Conservation (phyloP, 2,797 vertebrate genomes). For the Brachymystax lenok region DNA sequence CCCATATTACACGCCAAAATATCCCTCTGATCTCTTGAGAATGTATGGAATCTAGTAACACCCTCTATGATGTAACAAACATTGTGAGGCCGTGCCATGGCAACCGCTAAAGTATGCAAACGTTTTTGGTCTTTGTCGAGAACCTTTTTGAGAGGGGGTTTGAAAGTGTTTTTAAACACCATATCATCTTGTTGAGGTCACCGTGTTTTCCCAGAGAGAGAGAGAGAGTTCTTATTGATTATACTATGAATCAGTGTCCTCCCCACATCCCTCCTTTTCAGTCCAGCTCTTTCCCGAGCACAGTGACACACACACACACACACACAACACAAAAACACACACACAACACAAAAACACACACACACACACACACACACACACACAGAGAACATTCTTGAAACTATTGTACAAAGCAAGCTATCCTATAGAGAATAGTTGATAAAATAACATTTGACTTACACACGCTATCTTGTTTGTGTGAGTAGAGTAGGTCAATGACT, state of each 20-base stretch:
- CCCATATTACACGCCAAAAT: neutral
- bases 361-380: neutral
- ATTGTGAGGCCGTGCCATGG: neutral
- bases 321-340: neutral
- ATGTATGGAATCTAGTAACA: conserved; percentile 23
- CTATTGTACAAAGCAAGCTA: no score
- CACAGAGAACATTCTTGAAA: neutral
- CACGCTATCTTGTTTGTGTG: no score
- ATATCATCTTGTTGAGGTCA: neutral
- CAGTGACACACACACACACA: neutral
- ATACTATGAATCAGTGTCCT: conserved; percentile 1
- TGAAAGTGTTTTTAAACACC: neutral
- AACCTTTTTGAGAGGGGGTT: neutral
- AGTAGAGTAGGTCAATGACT: no score
- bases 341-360: no score
- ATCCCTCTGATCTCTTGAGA: conserved; percentile 40
- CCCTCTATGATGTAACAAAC: conserved; percentile 21
- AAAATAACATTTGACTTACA: no score
- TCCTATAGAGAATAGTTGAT: no score
- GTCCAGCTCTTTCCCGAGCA: neutral
- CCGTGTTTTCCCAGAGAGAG: neutral
- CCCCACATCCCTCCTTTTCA: neutral
- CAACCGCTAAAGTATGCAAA: neutral
- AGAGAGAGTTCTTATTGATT: neutral
- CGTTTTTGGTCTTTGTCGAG: neutral